Evolutionary conservation across 2,113 vertebrate genomes (phyloP), one percentile per base, ranked within the genome.

Genomic region (Nyctereutes procyonoides): DNA sequence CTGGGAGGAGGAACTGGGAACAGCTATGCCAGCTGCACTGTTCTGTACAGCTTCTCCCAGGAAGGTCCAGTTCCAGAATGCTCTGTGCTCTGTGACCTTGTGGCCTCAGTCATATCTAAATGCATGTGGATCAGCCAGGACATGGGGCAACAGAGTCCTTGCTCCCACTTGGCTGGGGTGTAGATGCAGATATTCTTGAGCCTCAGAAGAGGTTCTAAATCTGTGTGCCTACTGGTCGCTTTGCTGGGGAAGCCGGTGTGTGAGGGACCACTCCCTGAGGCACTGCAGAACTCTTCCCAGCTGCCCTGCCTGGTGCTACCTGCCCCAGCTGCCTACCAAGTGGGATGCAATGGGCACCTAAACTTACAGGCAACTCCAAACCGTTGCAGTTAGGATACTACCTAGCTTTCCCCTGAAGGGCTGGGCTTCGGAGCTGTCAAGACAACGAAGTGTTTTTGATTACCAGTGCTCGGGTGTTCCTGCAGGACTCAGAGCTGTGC

Each of bases 1-100:
- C 32, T 13, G 51, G 35, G 12, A 56, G 35, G 51, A 96, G 65
- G 38, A 55, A 73, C 3, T 3, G 48, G 30, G 58, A 30, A 26
- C 2, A 6, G 8, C 20, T 15, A 2, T 35, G 28, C 51, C 76
- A 20, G 17, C 16, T 32, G 26, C 2, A 0, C n/a, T 7, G 0
- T 35, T 55, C 76, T 7, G 22, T 67, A 55, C 12, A 22, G 81
- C 67, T 81, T 77, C 69, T 43, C 17, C 0, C 5, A 30, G 77
- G 16, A 55, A 71, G 53, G 24, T 62, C 48, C 4, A 6, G 8
- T 35, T 86, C 35, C 67, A 0, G 2, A 32, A 53, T 4, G 17
- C n/a, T 3, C 15, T 69, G 43, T 43, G 32, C 19, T 28, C 10
- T 19, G 32, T 24, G 1, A 28, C 43, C 17, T 8, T 4, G 0